Percentiles rank a stretch among this genome's conserved stretches.
Conservation (phyloP, 2,113 vertebrate species). For the Brachypodius melanocephalos region DNA sequence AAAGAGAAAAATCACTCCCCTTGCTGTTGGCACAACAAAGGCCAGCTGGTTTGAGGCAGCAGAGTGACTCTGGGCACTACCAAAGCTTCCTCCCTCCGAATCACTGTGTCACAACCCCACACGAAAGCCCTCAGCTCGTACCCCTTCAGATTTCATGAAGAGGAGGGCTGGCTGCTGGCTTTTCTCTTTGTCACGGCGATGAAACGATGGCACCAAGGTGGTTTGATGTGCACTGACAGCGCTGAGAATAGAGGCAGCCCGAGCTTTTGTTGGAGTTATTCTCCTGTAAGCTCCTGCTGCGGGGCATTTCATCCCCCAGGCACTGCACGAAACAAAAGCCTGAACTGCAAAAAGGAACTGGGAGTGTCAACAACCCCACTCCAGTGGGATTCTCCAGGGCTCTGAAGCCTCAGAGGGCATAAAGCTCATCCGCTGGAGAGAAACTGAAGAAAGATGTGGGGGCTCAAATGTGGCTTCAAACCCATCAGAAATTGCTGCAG, state of each 20-base stretch:
- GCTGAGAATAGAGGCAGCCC: not conserved
- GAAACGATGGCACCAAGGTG: not conserved
- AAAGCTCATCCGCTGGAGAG: not conserved
- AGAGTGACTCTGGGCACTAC: not conserved
- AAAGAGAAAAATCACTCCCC: not conserved
- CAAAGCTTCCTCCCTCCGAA: not conserved
- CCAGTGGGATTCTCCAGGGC: not conserved
- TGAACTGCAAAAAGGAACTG: not conserved
- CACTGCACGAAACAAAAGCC: not conserved
- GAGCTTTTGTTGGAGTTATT: not conserved
- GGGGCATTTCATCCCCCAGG: not conserved
- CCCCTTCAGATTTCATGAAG: not conserved
- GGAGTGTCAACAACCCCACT: not conserved
- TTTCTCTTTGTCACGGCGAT: not conserved
- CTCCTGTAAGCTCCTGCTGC: not conserved
- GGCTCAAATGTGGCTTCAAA: not conserved
- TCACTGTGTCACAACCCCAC: not conserved
- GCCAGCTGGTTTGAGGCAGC: not conserved
- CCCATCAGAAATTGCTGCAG: not conserved
- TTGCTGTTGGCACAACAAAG: not conserved
- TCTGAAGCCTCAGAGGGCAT: not conserved
- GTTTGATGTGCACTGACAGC: not conserved
- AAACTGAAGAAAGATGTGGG: not conserved
- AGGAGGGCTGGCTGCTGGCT: not conserved
- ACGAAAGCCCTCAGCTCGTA: not conserved